Conservation (phyloP, 1,140 invertebrate species). For the Drosophila pandora region DNA sequence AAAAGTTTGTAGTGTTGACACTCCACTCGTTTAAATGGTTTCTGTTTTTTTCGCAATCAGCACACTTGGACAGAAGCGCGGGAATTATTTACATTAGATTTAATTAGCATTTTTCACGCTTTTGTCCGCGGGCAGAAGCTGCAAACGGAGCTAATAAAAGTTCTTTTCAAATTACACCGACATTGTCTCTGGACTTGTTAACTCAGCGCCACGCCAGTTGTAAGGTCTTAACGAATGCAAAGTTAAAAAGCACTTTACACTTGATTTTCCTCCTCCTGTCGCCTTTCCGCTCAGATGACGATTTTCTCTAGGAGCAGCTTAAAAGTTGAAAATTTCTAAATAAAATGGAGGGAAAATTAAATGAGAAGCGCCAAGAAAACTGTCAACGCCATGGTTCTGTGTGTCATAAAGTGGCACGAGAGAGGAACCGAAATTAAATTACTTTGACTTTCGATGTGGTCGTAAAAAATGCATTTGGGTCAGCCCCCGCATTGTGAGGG, state of each 20-base stretch:
- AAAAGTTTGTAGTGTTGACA: not conserved
- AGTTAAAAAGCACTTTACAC: constrained; percentile 48
- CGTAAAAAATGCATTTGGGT: constrained; percentile 55
- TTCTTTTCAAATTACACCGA: constrained; percentile 45
- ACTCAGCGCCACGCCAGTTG: constrained; percentile 43
- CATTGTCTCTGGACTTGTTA: constrained; percentile 44
- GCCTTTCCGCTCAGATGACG: constrained; percentile 20
- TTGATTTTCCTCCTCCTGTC: constrained; percentile 38
- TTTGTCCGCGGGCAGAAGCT: constrained; percentile 19
- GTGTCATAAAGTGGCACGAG: constrained; percentile 36
- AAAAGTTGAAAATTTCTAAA: constrained; percentile 28
- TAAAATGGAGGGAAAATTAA: constrained; percentile 20
- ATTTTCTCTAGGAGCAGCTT: constrained; percentile 30
- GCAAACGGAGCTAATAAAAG: constrained; percentile 54
- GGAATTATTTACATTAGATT: constrained; percentile 61
- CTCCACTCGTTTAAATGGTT: not conserved
- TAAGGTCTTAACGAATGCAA: constrained; percentile 53
- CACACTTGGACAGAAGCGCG: not conserved
- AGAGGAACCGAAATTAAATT: constrained; percentile 58
- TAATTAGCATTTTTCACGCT: constrained; percentile 68
- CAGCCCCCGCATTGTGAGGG: constrained; percentile 27
- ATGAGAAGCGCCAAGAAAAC: constrained; percentile 35
- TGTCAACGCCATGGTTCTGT: constrained; percentile 46
- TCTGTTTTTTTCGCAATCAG: not conserved
- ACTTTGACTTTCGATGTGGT: constrained; percentile 51